Percentiles rank a stretch among this genome's conserved stretches.
These are phyloP conservation scores for Eriosoma lanigerum DNA, from an alignment of 1,140 invertebrate species.

Conservation along the genomic window DNA sequence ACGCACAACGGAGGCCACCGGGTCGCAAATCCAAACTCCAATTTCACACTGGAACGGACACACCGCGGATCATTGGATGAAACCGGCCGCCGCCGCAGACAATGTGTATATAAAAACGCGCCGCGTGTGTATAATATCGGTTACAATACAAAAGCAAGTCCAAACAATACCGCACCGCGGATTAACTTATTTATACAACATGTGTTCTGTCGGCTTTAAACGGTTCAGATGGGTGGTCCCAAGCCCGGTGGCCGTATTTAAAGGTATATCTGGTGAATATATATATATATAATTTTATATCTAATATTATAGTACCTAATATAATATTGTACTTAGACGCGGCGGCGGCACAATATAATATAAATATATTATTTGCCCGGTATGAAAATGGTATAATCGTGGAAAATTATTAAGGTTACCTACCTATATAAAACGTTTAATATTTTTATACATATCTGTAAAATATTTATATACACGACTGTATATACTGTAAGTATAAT, in stretches of 20 bases:
- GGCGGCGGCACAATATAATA: conserved; percentile 5
- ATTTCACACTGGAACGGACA: conserved; percentile 49
- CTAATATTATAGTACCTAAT: not conserved
- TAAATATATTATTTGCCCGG: conserved; percentile 6
- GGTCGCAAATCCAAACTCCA: conserved; percentile 48
- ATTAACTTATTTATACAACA: conserved; percentile 51
- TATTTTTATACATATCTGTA: not conserved
- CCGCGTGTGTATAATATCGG: conserved; percentile 37
- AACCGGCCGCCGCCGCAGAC: conserved; percentile 40
- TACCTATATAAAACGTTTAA: too few species aligned
- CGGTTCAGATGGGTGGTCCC: conserved; percentile 51
- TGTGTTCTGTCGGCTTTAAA: conserved; percentile 51
- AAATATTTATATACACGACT: not conserved
- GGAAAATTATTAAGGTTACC: not conserved
- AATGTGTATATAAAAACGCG: conserved; percentile 3
- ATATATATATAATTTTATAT: not conserved
- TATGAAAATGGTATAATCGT: not conserved
- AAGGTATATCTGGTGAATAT: too few species aligned
- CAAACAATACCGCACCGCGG: conserved; percentile 40
- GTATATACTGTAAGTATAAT: not conserved
- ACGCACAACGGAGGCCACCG: conserved; percentile 13
- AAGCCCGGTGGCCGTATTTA: conserved; percentile 46
- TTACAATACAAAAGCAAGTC: conserved; percentile 43
- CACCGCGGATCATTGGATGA: conserved; percentile 50
- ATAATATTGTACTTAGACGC: not conserved